These are phyloP conservation scores for Sciurus carolinensis DNA, from an alignment of 2,797 vertebrate species.

Conservation along the genomic window DNA sequence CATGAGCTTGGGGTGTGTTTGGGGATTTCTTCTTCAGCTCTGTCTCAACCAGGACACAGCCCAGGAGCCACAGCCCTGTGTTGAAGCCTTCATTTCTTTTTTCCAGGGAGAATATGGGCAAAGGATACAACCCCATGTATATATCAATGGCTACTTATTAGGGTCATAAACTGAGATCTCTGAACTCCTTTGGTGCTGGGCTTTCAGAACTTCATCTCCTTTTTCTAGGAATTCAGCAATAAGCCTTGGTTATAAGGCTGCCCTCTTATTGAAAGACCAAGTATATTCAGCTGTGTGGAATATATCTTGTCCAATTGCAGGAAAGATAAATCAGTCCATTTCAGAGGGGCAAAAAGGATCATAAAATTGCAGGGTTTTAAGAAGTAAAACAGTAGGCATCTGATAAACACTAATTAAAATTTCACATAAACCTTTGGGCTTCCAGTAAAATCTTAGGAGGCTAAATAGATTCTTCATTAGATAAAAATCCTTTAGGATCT, in stretches of 20 bases:
- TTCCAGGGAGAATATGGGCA: background rate
- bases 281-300: background rate
- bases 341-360: background rate
- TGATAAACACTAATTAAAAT: conserved; percentile 37
- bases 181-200: background rate
- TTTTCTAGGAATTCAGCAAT: conserved; percentile 45
- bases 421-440: background rate
- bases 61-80: background rate
- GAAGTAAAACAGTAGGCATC: conserved; percentile 37
- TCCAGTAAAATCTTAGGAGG: conserved; percentile 32
- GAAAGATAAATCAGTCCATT: conserved; percentile 36
- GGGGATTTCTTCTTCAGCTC: conserved; percentile 31
- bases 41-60: background rate
- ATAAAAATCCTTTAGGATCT: conserved; percentile 28
- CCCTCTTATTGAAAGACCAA: conserved; percentile 10
- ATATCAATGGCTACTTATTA: background rate
- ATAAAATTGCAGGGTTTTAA: background rate
- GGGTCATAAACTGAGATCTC: background rate
- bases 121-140: background rate
- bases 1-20: background rate
- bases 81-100: conserved; percentile 16
- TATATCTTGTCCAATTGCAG: background rate
- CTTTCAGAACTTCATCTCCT: conserved; percentile 40
- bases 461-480: conserved; percentile 57
- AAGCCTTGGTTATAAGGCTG: background rate